phyloP scores from a whole-genome alignment of 2,797 vertebrate species.

The Limnodromus scolopaceus region DNA sequence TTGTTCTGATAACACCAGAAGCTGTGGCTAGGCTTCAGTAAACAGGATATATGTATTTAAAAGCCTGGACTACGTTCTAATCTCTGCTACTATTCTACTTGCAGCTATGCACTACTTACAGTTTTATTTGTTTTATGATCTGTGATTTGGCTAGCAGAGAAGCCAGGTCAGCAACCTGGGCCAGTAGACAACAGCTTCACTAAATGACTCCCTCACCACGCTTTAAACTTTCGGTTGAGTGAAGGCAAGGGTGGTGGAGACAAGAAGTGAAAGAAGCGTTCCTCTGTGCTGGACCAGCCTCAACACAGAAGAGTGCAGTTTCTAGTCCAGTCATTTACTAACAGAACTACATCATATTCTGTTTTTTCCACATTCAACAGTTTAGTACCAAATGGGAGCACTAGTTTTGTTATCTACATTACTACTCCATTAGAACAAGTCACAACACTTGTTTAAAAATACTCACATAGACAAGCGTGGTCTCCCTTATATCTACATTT shows the following conservation, averaged over 20 bases:
- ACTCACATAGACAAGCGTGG: background rate
- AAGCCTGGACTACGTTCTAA: background rate
- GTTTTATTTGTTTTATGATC: background rate
- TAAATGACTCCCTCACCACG: accelerated
- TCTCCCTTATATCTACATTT: background rate
- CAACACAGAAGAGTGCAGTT: background rate
- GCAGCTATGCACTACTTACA: background rate
- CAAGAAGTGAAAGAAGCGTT: background rate
- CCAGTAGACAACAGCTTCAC: background rate
- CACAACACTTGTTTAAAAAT: background rate
- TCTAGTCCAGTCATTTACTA: background rate
- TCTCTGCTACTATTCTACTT: background rate
- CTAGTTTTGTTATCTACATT: background rate
- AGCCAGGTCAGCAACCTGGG: background rate
- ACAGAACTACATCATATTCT: background rate
- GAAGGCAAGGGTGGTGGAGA: background rate
- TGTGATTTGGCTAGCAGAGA: background rate
- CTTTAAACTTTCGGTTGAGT: background rate
- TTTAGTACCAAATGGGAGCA: background rate
- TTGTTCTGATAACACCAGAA: background rate
- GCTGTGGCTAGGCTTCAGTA: background rate
- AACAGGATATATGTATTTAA: background rate
- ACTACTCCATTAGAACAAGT: background rate
- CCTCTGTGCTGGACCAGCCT: background rate
- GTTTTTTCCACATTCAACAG: background rate